These are phyloP conservation scores for Cyanoderma ruficeps DNA, from an alignment of 2,113 vertebrate genomes.

Conservation along the genomic window DNA sequence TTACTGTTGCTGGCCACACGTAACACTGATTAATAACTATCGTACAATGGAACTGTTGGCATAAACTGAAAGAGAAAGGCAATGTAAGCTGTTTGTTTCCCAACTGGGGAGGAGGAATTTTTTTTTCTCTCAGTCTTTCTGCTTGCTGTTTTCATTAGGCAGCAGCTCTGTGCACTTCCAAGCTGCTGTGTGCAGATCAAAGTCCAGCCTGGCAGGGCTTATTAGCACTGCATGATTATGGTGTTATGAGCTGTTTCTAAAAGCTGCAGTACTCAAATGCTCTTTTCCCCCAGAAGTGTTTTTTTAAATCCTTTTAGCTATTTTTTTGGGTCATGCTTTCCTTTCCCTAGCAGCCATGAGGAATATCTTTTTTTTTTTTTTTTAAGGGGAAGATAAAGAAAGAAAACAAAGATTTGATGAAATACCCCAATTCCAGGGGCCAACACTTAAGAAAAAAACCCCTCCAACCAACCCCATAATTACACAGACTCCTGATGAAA, in stretches of 20 bases:
- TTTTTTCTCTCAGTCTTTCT: neutral
- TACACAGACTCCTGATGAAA: neutral
- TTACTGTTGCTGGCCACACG: neutral
- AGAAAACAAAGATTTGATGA: neutral
- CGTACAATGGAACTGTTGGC: neutral
- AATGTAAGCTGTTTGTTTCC: slow-evolving; percentile 11
- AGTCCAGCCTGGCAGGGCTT: slow-evolving; percentile 58
- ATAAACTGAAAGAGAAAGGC: slow-evolving; percentile 39
- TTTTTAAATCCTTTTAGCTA: neutral
- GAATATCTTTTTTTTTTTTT: neutral
- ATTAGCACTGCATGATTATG: slow-evolving; percentile 44
- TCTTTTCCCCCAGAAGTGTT: neutral
- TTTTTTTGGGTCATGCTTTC: neutral
- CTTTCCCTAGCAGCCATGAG: neutral
- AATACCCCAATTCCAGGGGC: neutral
- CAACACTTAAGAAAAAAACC: neutral
- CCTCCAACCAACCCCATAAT: neutral
- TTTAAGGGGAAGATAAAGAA: neutral
- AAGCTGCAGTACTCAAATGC: slow-evolving; percentile 21
- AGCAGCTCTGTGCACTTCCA: slow-evolving; percentile 11
- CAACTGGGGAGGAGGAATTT: neutral
- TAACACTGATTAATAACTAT: slow-evolving; percentile 13
- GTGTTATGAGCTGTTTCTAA: slow-evolving; percentile 34
- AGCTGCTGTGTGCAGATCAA: slow-evolving; percentile 51
- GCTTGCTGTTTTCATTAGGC: slow-evolving; percentile 44